These are phyloP conservation scores for Baccha elongata DNA, from an alignment of 2,888 invertebrate genomes.

Conservation along the genomic window DNA sequence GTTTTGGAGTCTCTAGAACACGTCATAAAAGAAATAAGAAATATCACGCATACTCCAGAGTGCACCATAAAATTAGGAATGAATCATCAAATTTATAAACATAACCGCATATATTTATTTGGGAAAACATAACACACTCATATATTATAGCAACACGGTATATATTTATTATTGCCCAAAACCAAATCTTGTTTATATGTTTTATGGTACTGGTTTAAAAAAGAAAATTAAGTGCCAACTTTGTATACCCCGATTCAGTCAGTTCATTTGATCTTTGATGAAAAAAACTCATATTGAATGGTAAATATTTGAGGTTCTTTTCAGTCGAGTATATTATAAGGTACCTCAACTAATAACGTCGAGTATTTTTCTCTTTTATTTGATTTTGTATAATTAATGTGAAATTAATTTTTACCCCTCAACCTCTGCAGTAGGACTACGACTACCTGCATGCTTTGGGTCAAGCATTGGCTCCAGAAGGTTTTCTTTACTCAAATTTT, in stretches of 20 bases:
- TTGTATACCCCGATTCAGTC: not conserved
- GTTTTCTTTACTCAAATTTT: constrained; percentile 38
- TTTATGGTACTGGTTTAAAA: too few species aligned
- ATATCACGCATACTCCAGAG: too few species aligned
- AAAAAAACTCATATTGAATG: constrained; percentile 3
- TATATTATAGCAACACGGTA: too few species aligned
- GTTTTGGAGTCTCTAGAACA: too few species aligned
- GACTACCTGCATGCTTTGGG: constrained; percentile 10
- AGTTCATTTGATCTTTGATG: constrained; percentile 19
- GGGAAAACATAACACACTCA: too few species aligned
- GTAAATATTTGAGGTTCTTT: constrained; percentile 62
- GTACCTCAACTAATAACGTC: not conserved
- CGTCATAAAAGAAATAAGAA: too few species aligned
- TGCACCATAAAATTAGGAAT: too few species aligned
- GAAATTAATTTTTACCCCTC: constrained; percentile 61
- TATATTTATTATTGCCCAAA: too few species aligned
- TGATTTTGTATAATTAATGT: constrained; percentile 72
- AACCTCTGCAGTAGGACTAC: not conserved
- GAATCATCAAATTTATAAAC: too few species aligned
- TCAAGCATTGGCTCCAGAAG: constrained; percentile 26
- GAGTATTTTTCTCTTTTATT: constrained; percentile 42
- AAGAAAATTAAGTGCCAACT: not conserved
- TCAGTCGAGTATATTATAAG: constrained; percentile 32
- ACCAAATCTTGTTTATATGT: too few species aligned
- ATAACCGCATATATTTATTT: too few species aligned